phyloP scores from a whole-genome alignment of 2,888 invertebrate genomes.

The Troides aeacus region DNA sequence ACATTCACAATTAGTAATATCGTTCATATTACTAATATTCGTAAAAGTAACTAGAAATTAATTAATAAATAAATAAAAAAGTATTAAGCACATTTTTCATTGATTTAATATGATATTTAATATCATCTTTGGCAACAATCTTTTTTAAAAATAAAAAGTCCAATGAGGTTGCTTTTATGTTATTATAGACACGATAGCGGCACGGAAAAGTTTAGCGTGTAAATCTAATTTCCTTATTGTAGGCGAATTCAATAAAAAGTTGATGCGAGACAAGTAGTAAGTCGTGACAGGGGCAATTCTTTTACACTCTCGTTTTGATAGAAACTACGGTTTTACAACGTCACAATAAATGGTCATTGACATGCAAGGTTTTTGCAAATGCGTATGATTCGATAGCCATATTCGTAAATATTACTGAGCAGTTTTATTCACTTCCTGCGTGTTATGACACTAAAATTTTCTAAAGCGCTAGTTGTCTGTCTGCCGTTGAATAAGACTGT shows the following conservation, averaged over 20 bases:
- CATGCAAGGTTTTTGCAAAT: not conserved
- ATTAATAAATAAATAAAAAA: too few species aligned
- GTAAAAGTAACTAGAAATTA: too few species aligned
- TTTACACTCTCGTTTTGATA: slow-evolving; percentile 4
- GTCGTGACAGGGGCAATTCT: slow-evolving; percentile 5
- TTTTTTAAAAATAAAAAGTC: not conserved
- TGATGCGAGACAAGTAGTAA: not conserved
- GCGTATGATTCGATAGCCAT: not conserved
- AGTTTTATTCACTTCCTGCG: not conserved
- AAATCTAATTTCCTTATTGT: slow-evolving; percentile 3
- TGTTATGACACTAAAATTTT: not conserved
- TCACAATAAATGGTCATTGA: not conserved
- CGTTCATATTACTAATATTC: too few species aligned
- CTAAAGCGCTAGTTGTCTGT: not conserved
- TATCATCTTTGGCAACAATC: too few species aligned
- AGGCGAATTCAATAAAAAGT: slow-evolving; percentile 9
- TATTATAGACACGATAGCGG: not conserved
- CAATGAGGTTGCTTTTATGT: not conserved
- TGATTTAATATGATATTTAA: too few species aligned
- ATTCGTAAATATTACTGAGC: not conserved
- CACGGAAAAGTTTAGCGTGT: slow-evolving; percentile 5
- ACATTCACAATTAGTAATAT: too few species aligned
- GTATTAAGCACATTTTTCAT: too few species aligned
- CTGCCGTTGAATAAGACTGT: not conserved
- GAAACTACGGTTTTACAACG: slow-evolving; percentile 1